Evolutionary conservation across 2,888 invertebrate species (phyloP).

Genomic region (Loripinus fragilis): DNA sequence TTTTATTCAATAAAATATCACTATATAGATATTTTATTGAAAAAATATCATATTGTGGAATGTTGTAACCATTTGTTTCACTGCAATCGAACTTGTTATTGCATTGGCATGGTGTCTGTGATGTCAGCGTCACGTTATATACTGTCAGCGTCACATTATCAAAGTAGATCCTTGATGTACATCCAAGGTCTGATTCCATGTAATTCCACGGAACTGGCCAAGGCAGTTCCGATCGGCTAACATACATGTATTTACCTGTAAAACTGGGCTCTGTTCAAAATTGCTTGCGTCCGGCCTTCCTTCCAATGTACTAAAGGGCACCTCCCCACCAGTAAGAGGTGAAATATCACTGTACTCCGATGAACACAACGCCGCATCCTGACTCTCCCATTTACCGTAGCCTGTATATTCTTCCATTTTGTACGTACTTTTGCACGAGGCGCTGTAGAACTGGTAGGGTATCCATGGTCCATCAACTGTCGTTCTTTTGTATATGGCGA

Average conservation of each 20-base stretch:
- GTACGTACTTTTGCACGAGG: constrained; percentile 96
- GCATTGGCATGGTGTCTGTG: no score
- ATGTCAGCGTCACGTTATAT: no score
- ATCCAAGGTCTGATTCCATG: no score
- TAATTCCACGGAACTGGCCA: no score
- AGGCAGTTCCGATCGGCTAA: no score
- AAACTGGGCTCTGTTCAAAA: constrained; percentile 94
- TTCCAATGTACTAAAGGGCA: constrained; percentile 97
- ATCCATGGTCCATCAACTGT: constrained; percentile 88
- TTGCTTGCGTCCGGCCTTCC: constrained; percentile 96
- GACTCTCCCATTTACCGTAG: constrained; percentile 89
- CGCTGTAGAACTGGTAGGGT: constrained; percentile 87
- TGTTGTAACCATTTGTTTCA: no score
- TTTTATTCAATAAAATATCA: no score
- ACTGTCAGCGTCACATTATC: no score
- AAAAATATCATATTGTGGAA: no score
- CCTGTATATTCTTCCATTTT: constrained; percentile 87
- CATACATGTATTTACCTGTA: constrained; percentile 93
- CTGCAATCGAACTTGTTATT: no score
- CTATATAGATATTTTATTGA: no score
- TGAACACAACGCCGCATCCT: constrained; percentile 98
- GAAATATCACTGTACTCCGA: constrained; percentile 99
- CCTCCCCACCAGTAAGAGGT: constrained; percentile 96
- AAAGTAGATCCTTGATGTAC: no score
- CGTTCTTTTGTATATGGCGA: constrained; percentile 95